Percentiles rank a stretch among this genome's conserved stretches.
Evolutionary conservation across 2,113 vertebrate genomes (phyloP).

Genomic region (Indri indri): DNA sequence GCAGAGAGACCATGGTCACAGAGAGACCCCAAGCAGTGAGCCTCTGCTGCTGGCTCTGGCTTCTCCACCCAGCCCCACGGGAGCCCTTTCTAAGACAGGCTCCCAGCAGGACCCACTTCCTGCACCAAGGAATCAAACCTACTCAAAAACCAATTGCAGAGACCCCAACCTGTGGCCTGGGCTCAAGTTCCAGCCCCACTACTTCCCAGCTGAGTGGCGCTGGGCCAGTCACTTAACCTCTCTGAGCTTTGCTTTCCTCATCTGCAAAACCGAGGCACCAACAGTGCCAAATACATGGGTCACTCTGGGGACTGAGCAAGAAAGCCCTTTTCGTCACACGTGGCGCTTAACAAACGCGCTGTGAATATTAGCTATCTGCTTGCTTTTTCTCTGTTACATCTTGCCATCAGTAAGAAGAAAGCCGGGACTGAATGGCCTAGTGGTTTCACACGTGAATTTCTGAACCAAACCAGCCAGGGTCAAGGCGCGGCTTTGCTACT

Average conservation of each 20-base stretch:
- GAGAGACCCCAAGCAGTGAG: background rate
- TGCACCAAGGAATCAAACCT: accelerated
- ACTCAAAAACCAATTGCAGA: too few species aligned
- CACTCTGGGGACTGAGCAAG: accelerated
- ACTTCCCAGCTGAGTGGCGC: background rate
- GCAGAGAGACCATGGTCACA: too few species aligned
- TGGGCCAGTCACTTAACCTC: background rate
- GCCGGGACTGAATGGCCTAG: accelerated
- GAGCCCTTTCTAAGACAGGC: too few species aligned
- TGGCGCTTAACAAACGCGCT: background rate
- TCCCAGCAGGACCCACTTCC: background rate
- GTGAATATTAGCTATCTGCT: too few species aligned
- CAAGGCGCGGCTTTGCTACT: background rate
- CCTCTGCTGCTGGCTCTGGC: background rate
- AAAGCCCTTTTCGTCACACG: accelerated
- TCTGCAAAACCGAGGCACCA: background rate
- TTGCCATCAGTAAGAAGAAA: background rate
- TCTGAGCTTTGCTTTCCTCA: background rate
- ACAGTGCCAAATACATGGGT: accelerated
- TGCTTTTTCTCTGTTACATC: background rate
- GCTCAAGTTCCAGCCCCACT: background rate
- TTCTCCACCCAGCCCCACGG: background rate
- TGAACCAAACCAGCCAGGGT: too few species aligned
- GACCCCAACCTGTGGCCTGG: too few species aligned
- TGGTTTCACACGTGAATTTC: background rate